Base-by-base conservation (phyloP, 2,113 vertebrate genomes). In the Oenanthe melanoleuca region DNA sequence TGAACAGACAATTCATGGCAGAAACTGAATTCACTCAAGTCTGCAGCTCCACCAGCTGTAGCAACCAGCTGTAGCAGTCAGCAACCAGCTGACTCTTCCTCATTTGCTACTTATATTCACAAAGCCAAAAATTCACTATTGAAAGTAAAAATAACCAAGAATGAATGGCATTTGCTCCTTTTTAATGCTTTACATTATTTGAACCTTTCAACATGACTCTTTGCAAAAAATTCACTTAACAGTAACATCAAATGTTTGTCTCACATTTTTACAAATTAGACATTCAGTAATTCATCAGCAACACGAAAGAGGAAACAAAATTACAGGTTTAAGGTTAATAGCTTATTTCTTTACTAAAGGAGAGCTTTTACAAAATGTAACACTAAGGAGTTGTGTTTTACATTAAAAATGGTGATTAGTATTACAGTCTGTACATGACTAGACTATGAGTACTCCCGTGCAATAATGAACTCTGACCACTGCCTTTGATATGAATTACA, bases 321-420 rank as follows among this genome's bases (percentile, higher is more conserved):
- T 55, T 83, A 70, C 64, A 89, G 69, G 72, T 65, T 73, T 77
- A 83, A 92, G 80, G 86, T 94, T 94, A 92, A 95, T 78, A 92
- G 95, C 67, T 73, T 33, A 80, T 93, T 82, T 83, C 71, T 86
- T 86, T 37, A 55, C 26, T 56, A 66, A 73, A 84, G 50, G 38
- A 34, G 44, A 86, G 65, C 42, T 89, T 79, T 25, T 70, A 66
- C 26, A 55, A 77, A 86, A 73, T 20, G 20, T 37, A 91, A 78
- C 50, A 64, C 34, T 60, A 49, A 82, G 37, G 42, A 92, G 28
- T 24, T 59, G 49, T 65, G 50, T 83, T 93, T 61, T 53, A 93
- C 64, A 91, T 78, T 57, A 89, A 80, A 78, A 69, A 31, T 0
- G 3, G 56, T 89, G 50, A 88, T 92, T 83, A 93, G 59, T n/a